Percentiles rank a stretch among this genome's conserved stretches.
phyloP scores from a whole-genome alignment of 1,140 invertebrate genomes.

The Cotesia vestalis region DNA sequence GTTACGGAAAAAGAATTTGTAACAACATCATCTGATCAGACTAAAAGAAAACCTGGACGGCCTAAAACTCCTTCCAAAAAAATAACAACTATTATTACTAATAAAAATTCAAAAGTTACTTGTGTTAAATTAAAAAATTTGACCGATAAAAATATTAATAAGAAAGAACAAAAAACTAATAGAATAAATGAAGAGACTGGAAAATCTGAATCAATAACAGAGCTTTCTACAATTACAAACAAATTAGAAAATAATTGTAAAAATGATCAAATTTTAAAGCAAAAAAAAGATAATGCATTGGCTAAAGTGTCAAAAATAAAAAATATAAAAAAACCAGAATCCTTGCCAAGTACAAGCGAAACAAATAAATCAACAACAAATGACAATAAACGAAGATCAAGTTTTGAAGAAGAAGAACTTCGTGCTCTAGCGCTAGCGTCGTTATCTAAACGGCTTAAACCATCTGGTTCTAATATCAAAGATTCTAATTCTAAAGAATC shows the following conservation, averaged over 20 bases:
- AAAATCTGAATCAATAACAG: conserved; percentile 8
- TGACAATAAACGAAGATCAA: conserved; percentile 46
- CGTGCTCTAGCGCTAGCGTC: conserved; percentile 58
- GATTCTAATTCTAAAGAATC: too few species aligned
- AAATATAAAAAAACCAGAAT: not conserved
- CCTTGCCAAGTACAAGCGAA: not conserved
- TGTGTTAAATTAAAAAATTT: not conserved
- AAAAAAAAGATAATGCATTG: conserved; percentile 31
- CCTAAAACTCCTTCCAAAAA: not conserved
- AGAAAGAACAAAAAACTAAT: not conserved
- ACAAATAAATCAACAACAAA: not conserved
- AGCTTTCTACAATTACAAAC: not conserved
- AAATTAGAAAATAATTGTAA: not conserved
- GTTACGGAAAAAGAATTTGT: not conserved
- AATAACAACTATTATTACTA: not conserved
- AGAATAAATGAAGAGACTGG: not conserved
- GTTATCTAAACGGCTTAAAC: conserved; percentile 51
- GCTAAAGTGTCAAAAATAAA: conserved; percentile 9
- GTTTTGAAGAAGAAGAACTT: conserved; percentile 61
- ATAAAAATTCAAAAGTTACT: not conserved
- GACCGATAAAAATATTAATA: conserved; percentile 5
- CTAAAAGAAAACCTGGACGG: not conserved
- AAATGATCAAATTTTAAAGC: not conserved
- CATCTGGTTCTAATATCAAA: conserved; percentile 8
- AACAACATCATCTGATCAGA: not conserved